Evolutionary conservation across 2,797 vertebrate species (phyloP), one percentile per base, ranked within the genome.

Genomic region (Macroramphosus scolopax): DNA sequence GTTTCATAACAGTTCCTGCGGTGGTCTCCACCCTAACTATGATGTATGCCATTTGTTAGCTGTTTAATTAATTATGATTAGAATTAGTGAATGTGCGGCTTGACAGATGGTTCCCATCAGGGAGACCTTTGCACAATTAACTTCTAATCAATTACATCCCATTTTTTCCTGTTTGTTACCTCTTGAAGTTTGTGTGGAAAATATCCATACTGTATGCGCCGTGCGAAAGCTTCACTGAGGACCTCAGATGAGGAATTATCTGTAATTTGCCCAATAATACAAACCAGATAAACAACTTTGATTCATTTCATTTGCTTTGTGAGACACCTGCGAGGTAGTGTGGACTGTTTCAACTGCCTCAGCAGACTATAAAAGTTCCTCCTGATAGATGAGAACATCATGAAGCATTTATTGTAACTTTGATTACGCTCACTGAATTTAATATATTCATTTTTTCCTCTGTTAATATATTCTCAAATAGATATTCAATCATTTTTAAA

Each of bases 1-100:
- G 89, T 92, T 92, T 93, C 87, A 85, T 92, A 94, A 93, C 90
- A 90, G 83, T 92, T 92, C 88, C 87, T 89, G 91, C 86, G 78
- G 88, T 92, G 89, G 89, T 92, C 91, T 88, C 30, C 68, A 78
- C 72, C 88, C 75, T 89, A 89, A 84, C 86, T 87, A 90, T 94
- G 91, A 94, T 94, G 87, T 91, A 93, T 94, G 88, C 86, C 90
- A 90, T 92, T 94, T 95, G 94, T 95, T 95, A 93, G 90, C 88
- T 87, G 85, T 93, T 93, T 92, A 92, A 96, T 96, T 95, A 95
- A 95, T 95, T 95, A 90, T 89, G 92, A 92, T 94, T 94, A 93
- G 87, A 90, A 78, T 89, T 85, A 82, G 81, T 75, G 89, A 91
- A 91, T 90, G 88, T 92, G 84, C 85, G 82, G 87, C 83, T 84